Conservation (phyloP, 92 coral and sea anemone genomes). For the Porites rus region DNA sequence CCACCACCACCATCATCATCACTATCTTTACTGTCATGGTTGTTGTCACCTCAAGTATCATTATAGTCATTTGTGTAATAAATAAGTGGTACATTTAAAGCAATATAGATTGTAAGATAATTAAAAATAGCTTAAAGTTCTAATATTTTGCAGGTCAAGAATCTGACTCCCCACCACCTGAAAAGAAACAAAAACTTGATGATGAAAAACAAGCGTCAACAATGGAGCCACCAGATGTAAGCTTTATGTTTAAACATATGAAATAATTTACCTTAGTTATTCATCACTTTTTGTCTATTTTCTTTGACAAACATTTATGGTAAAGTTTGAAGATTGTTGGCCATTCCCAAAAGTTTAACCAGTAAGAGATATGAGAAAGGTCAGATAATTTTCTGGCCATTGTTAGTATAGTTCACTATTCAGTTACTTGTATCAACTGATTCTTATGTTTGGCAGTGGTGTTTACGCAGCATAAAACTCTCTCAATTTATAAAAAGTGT, state of each 20-base stretch:
- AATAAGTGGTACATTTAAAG: neutral
- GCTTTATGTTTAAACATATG: neutral
- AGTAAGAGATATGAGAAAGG: too few species aligned
- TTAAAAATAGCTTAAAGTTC: neutral
- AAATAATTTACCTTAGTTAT: neutral
- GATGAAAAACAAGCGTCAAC: constrained; percentile 75
- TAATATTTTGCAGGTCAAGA: constrained; percentile 54
- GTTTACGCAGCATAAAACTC: too few species aligned
- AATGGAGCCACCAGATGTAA: constrained; percentile 95
- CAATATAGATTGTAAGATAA: neutral
- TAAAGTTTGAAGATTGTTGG: too few species aligned
- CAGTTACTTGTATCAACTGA: too few species aligned
- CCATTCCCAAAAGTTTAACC: too few species aligned
- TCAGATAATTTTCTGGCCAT: too few species aligned
- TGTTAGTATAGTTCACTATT: too few species aligned
- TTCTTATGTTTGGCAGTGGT: too few species aligned
- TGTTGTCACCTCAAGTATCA: too few species aligned
- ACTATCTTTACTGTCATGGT: neutral
- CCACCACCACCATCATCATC: neutral
- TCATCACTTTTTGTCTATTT: too few species aligned
- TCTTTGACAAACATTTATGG: too few species aligned
- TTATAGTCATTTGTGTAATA: neutral
- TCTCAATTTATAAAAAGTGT: too few species aligned
- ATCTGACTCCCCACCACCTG: constrained; percentile 84
- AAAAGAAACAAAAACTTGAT: constrained; percentile 68